phyloP scores from a whole-genome alignment of 2,797 vertebrate genomes.

The Pagetopsis macropterus region DNA sequence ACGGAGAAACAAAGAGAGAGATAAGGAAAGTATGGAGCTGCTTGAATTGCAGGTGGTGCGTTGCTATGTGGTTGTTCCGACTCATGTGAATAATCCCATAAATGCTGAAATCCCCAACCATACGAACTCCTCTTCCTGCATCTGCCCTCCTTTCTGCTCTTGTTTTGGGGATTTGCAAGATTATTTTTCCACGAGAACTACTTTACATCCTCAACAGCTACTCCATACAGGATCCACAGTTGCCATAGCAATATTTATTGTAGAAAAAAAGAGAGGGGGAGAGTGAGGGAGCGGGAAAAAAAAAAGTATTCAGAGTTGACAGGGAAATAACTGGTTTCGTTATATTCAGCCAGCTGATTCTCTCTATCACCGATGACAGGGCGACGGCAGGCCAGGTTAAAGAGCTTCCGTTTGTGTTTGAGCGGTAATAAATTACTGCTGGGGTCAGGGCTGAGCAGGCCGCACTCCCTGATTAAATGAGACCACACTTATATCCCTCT shows the following conservation, averaged over 20 bases:
- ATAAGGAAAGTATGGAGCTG: conserved; percentile 58
- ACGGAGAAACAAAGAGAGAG: conserved; percentile 20
- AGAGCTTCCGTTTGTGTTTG: conserved; percentile 69
- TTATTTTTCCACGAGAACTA: conserved; percentile 75
- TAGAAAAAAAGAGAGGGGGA: conserved; percentile 35
- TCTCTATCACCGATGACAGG: conserved; percentile 74
- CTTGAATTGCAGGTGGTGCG: conserved; percentile 56
- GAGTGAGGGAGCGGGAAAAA: conserved; percentile 11
- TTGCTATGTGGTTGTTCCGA: conserved; percentile 18
- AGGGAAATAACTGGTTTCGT: conserved; percentile 81
- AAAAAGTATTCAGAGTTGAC: conserved; percentile 77
- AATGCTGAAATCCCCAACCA: conserved; percentile 66
- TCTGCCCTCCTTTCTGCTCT: conserved; percentile 61
- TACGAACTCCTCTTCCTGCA: conserved; percentile 65
- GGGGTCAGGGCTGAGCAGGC: conserved; percentile 67
- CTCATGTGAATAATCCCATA: conserved; percentile 66
- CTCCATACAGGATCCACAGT: conserved; percentile 76
- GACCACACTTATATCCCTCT: conserved; percentile 72
- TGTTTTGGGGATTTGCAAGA: conserved; percentile 83
- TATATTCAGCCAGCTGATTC: conserved; percentile 79
- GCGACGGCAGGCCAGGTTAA: conserved; percentile 46
- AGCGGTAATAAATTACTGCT: conserved; percentile 72
- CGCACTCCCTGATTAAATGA: conserved; percentile 74
- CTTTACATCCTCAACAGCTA: conserved; percentile 74
- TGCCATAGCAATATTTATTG: conserved; percentile 83